Percentiles rank a stretch among this genome's conserved stretches.
Conservation (phyloP, 1,140 invertebrate genomes). For the Drosophila oshimai region DNA sequence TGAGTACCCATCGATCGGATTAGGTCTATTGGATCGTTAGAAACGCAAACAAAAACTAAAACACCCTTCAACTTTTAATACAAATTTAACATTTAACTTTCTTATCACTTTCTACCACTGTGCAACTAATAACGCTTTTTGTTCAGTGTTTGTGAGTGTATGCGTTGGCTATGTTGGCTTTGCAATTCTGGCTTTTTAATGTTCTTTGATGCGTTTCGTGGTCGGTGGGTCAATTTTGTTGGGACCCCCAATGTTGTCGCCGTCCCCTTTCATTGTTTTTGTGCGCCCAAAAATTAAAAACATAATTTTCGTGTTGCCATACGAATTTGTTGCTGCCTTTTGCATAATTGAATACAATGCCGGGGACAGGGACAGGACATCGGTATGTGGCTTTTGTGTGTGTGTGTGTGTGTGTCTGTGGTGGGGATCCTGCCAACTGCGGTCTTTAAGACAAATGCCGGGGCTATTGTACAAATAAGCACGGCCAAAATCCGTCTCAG, state of each 20-base stretch:
- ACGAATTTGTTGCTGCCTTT: constrained; percentile 45
- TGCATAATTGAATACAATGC: constrained; percentile 74
- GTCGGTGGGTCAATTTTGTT: constrained; percentile 8
- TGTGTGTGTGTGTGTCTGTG: constrained; percentile 1
- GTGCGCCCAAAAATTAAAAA: constrained; percentile 46
- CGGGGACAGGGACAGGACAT: neutral
- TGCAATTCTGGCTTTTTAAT: constrained; percentile 68
- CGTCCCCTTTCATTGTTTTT: neutral
- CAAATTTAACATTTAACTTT: too few relatives aligned
- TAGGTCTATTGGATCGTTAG: too few relatives aligned
- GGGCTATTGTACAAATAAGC: constrained; percentile 54
- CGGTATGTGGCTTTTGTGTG: constrained; percentile 17
- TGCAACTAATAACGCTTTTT: neutral
- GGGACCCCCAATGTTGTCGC: constrained; percentile 6
- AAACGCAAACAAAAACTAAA: too few relatives aligned
- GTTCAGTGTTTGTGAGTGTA: neutral
- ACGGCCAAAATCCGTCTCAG: constrained; percentile 52
- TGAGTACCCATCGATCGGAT: too few relatives aligned
- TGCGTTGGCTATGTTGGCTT: constrained; percentile 15
- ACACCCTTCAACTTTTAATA: too few relatives aligned
- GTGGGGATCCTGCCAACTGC: neutral
- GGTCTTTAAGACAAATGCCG: constrained; percentile 41
- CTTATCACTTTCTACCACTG: neutral
- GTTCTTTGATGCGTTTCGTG: constrained; percentile 41
- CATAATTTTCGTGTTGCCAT: constrained; percentile 64